These are phyloP conservation scores for Nephrotoma flavescens DNA, from an alignment of 2,888 invertebrate species.

Conservation along the genomic window DNA sequence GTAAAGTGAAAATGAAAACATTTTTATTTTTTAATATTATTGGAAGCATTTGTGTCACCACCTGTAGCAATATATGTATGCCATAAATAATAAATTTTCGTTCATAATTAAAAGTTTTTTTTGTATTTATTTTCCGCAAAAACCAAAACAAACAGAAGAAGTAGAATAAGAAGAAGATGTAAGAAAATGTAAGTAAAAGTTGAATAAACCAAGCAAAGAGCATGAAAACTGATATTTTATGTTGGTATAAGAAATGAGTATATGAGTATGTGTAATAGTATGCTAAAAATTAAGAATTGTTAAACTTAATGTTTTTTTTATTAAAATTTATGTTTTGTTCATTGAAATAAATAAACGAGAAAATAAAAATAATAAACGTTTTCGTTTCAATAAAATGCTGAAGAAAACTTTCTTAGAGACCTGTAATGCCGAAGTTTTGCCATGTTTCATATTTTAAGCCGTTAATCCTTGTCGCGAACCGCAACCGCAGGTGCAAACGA, in stretches of 20 bases:
- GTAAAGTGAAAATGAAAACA: neutral
- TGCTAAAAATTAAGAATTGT: neutral
- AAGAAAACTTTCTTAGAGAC: conserved; percentile 31
- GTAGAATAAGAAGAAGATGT: neutral
- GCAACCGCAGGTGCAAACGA: neutral
- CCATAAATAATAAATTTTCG: neutral
- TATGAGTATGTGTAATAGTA: neutral
- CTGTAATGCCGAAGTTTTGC: conserved; percentile 68
- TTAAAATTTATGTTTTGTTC: neutral
- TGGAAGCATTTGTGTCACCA: neutral
- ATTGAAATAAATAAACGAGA: neutral
- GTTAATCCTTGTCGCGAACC: conserved; percentile 33
- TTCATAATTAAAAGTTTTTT: neutral
- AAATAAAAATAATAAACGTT: neutral
- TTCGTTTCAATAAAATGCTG: neutral
- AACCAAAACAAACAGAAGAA: neutral
- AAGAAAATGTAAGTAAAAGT: neutral
- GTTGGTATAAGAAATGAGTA: neutral
- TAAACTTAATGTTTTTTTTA: neutral
- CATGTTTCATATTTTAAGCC: conserved; percentile 45
- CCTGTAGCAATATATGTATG: neutral
- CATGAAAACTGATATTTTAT: neutral
- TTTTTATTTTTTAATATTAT: no score
- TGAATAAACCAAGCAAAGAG: neutral
- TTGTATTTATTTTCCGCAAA: neutral